Conservation (phyloP, 2,888 invertebrate genomes). For the Tubiluchus corallicola region DNA sequence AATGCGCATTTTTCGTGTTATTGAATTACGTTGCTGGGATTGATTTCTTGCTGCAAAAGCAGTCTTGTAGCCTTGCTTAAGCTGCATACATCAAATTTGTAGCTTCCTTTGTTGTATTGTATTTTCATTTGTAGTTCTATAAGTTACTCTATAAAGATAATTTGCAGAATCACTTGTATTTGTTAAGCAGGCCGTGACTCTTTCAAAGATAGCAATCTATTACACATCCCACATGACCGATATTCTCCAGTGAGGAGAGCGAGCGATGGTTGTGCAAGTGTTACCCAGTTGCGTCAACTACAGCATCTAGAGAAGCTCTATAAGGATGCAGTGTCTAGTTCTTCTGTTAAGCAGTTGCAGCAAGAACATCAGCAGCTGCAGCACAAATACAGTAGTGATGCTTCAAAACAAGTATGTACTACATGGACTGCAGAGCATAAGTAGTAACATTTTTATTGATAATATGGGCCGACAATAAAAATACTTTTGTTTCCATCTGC, state of each 20-base stretch:
- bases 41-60: slow-evolving; percentile 12
- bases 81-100: slow-evolving; percentile 10
- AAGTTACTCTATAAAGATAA: neutral
- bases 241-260: slow-evolving; percentile 80
- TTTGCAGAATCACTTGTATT: no score
- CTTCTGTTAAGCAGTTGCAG: slow-evolving; percentile 40
- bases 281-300: slow-evolving; percentile 21
- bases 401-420: no score
- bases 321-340: slow-evolving; percentile 39
- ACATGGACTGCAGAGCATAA: no score
- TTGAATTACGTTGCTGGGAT: slow-evolving; percentile 23
- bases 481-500: no score
- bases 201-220: slow-evolving; percentile 37
- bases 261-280: slow-evolving; percentile 46
- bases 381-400: no score
- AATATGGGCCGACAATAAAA: no score
- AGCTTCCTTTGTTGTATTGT: slow-evolving; percentile 12
- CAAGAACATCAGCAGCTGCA: slow-evolving; percentile 62
- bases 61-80: slow-evolving; percentile 5
- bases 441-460: no score
- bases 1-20: slow-evolving; percentile 26
- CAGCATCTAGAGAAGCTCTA: slow-evolving; percentile 31
- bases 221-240: slow-evolving; percentile 42
- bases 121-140: slow-evolving; percentile 8
- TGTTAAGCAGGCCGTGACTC: slow-evolving; percentile 35